These are phyloP conservation scores for Neodiprion lecontei DNA, from an alignment of 1,140 invertebrate species.

Conservation along the genomic window DNA sequence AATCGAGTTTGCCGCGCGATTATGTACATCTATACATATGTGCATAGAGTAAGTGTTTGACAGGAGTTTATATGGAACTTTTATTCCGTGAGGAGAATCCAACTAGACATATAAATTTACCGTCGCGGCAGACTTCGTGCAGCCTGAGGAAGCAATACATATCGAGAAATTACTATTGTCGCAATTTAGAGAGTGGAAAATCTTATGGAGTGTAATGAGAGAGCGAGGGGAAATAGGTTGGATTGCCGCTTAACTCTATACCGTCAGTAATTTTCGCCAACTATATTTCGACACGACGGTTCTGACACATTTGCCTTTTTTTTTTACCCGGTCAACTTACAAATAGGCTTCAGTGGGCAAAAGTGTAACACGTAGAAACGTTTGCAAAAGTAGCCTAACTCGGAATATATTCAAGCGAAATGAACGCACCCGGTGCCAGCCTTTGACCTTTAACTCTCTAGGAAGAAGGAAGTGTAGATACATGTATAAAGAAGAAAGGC, in stretches of 20 bases:
- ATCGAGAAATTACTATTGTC: not conserved
- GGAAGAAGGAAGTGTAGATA: not conserved
- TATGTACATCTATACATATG: too few relatives aligned
- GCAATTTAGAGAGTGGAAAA: not conserved
- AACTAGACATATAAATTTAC: not conserved
- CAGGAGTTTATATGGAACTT: not conserved
- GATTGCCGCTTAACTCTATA: not conserved
- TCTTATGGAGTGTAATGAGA: not conserved
- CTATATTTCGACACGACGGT: too few relatives aligned
- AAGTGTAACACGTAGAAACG: not conserved
- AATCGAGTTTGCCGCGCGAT: too few relatives aligned
- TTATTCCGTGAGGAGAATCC: not conserved
- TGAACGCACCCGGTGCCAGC: not conserved
- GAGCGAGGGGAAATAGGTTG: not conserved
- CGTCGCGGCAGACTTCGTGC: not conserved
- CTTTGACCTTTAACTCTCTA: constrained; percentile 5
- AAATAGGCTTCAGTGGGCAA: not conserved
- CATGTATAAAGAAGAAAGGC: not conserved
- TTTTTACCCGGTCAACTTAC: too few relatives aligned
- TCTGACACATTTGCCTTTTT: too few relatives aligned
- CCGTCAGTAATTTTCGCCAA: too few relatives aligned
- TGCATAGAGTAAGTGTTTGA: not conserved
- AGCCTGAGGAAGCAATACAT: too few relatives aligned
- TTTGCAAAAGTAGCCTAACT: not conserved
- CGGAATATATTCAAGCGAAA: not conserved